These are phyloP conservation scores for Caloenas nicobarica DNA, from an alignment of 2,113 vertebrate genomes.

Conservation along the genomic window DNA sequence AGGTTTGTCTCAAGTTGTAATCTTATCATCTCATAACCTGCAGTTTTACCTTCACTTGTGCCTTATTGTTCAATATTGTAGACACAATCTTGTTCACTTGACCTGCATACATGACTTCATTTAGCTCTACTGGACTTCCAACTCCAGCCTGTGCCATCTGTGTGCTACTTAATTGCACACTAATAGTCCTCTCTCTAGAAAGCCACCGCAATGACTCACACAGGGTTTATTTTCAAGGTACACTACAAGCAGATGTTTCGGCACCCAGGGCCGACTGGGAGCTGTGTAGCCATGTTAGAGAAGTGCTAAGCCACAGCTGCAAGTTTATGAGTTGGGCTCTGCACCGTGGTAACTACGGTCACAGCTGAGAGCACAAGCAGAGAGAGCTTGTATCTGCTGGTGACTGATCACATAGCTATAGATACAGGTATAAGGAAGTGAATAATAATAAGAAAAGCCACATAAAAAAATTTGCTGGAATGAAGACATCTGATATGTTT, in stretches of 20 bases:
- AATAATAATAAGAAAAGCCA: background rate
- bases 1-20: background rate
- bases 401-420: background rate
- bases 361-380: background rate
- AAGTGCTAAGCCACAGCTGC: conserved; percentile 22
- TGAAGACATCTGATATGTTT: background rate
- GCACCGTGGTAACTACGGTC: background rate
- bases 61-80: background rate
- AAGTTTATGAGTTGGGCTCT: background rate
- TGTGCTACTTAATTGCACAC: background rate
- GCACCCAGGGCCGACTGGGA: background rate
- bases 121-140: background rate
- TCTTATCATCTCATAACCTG: background rate
- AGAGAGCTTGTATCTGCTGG: background rate
- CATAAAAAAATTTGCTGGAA: background rate
- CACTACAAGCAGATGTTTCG: background rate
- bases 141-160: background rate
- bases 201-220: background rate
- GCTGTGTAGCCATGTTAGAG: background rate
- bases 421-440: background rate
- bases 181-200: background rate
- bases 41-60: background rate
- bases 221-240: background rate
- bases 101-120: background rate
- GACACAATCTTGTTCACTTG: background rate